Evolutionary conservation across 2,888 invertebrate genomes (phyloP).

Genomic region (Neoaliturus tenellus): DNA sequence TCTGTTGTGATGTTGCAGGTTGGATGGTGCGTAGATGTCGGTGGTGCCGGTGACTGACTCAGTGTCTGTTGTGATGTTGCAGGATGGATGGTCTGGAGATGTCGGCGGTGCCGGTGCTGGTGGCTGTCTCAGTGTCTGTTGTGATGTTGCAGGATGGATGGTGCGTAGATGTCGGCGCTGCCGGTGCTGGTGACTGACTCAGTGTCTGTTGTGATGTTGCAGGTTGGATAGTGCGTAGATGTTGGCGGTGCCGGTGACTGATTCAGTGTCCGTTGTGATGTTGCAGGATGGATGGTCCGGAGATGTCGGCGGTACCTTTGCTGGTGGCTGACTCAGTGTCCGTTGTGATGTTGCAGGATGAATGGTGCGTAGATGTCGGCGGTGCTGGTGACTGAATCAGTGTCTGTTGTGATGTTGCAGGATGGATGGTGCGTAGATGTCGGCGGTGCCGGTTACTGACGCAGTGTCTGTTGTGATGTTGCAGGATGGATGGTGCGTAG

Average conservation of each 20-base stretch:
- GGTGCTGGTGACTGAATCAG: too few relatives aligned
- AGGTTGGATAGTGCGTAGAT: conserved; percentile 30
- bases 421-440: conserved; percentile 20
- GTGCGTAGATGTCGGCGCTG: not conserved
- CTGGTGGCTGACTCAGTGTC: too few relatives aligned
- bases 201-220: not conserved
- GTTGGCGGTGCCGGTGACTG: not conserved
- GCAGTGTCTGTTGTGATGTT: not conserved
- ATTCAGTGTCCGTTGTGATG: not conserved
- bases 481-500: conserved; percentile 14
- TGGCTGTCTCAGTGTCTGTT: not conserved
- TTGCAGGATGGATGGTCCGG: conserved; percentile 37
- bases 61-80: not conserved
- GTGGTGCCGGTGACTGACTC: not conserved
- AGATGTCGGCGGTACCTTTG: not conserved
- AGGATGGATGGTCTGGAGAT: conserved; percentile 34
- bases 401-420: too few relatives aligned
- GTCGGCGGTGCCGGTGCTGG: conserved; percentile 12
- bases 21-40: too few relatives aligned
- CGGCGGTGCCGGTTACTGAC: not conserved
- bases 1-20: conserved; percentile 17
- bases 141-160: not conserved
- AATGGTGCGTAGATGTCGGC: not conserved
- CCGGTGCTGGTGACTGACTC: not conserved
- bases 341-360: not conserved